phyloP scores from a whole-genome alignment of 2,113 vertebrate genomes.

The Phalacrocorax brasilianus region DNA sequence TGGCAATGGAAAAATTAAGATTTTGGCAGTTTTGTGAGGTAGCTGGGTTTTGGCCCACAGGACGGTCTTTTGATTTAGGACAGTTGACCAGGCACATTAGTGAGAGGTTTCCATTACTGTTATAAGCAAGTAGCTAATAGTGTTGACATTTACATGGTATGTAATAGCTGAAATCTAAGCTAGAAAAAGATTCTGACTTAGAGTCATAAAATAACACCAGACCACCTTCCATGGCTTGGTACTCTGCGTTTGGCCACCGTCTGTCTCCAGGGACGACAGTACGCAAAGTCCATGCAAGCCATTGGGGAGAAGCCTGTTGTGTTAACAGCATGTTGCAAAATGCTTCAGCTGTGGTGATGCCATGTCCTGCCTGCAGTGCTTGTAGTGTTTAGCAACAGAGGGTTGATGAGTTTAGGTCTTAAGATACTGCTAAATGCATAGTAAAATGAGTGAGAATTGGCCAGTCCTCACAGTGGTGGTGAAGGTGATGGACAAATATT shows the following conservation, averaged over 20 bases:
- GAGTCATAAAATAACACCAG: background rate
- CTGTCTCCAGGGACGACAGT: background rate
- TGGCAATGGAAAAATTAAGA: constrained; percentile 6
- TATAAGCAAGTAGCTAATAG: background rate
- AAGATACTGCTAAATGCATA: background rate
- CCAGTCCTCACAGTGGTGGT: background rate
- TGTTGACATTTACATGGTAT: background rate
- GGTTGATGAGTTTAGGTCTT: background rate
- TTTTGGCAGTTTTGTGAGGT: constrained; percentile 25
- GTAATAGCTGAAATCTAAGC: background rate
- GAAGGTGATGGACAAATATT: background rate
- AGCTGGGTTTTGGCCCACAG: background rate
- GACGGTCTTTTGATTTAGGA: background rate
- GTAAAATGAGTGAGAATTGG: background rate
- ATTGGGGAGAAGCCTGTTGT: background rate
- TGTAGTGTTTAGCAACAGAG: background rate
- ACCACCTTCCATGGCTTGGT: background rate
- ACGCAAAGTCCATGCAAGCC: background rate
- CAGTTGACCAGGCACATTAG: background rate
- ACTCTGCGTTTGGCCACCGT: background rate
- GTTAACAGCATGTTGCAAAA: background rate
- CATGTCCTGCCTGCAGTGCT: fast-evolving
- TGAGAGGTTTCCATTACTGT: background rate
- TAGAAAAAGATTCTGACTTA: background rate
- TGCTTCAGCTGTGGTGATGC: background rate